A percentile compares a stretch with the other conserved stretches of the same genome.
phyloP scores from a whole-genome alignment of 2,797 vertebrate species.

The Peromyscus nudipes region DNA sequence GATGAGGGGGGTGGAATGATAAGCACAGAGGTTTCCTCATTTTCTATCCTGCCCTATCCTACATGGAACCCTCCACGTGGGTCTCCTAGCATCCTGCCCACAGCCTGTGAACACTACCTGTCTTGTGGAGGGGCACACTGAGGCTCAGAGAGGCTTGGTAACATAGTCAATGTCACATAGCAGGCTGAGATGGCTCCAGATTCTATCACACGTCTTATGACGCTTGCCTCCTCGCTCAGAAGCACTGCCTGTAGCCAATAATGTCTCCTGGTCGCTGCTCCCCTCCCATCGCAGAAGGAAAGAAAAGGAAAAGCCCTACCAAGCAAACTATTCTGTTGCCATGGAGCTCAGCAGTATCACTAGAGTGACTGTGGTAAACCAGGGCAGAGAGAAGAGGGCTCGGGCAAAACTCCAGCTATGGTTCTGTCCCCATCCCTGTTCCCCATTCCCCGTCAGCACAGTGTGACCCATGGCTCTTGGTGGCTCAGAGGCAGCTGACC shows the following conservation, averaged over 20 bases:
- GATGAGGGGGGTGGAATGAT: too few species aligned
- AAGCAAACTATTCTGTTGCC: not conserved
- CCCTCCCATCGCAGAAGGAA: not conserved
- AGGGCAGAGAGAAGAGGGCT: not conserved
- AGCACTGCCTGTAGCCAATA: not conserved
- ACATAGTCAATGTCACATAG: not conserved
- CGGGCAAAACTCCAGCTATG: not conserved
- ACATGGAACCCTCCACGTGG: not conserved
- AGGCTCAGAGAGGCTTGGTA: not conserved
- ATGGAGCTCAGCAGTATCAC: not conserved
- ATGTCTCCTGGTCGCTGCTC: not conserved
- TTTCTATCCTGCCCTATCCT: not conserved
- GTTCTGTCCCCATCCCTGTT: not conserved
- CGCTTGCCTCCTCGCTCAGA: not conserved
- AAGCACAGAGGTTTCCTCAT: not conserved
- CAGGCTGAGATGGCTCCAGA: not conserved
- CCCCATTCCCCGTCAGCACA: not conserved
- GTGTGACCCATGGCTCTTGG: not conserved
- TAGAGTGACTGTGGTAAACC: not conserved
- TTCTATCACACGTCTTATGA: not conserved
- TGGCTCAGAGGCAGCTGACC: not conserved
- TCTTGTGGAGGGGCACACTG: not conserved
- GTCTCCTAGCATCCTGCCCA: not conserved
- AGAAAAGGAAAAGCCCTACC: not conserved
- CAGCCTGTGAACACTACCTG: not conserved